phyloP scores from a whole-genome alignment of 2,888 invertebrate species.

The Zhengitettix transpicula region DNA sequence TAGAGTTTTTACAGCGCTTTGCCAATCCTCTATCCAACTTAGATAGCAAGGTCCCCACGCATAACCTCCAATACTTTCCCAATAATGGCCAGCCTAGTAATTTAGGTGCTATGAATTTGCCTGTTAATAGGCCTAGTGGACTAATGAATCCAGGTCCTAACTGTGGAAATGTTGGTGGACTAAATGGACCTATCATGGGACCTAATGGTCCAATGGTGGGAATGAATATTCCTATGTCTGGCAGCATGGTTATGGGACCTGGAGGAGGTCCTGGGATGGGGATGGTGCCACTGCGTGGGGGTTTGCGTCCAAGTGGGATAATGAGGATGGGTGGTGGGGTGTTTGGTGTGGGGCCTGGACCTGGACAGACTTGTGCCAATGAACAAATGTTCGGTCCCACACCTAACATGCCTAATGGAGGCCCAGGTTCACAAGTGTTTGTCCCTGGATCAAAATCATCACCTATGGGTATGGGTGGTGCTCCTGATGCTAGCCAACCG shows the following conservation, averaged over 20 bases:
- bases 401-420: conserved; percentile 20
- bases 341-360: conserved; percentile 9
- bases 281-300: conserved; percentile 17
- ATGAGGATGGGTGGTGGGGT: conserved; percentile 13
- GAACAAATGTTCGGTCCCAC: conserved; percentile 16
- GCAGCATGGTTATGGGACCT: conserved; percentile 18
- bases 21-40: conserved; percentile 64
- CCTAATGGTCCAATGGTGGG: conserved; percentile 33
- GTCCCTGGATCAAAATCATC: conserved; percentile 37
- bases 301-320: conserved; percentile 20
- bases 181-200: conserved; percentile 33
- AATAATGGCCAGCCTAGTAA: conserved; percentile 35
- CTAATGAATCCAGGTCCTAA: conserved; percentile 21
- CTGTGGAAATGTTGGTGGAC: conserved; percentile 21
- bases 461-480: conserved; percentile 34
- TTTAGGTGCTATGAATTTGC: conserved; percentile 33
- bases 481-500: conserved; percentile 51
- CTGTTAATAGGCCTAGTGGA: conserved; percentile 23
- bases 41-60: conserved; percentile 51
- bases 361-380: conserved; percentile 9
- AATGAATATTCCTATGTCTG: conserved; percentile 17
- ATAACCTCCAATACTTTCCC: conserved; percentile 59
- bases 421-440: conserved; percentile 38
- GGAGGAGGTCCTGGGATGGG: conserved; percentile 30
- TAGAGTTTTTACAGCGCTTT: conserved; percentile 78